phyloP scores from a whole-genome alignment of 2,113 vertebrate species.

The Phrynosoma platyrhinos region DNA sequence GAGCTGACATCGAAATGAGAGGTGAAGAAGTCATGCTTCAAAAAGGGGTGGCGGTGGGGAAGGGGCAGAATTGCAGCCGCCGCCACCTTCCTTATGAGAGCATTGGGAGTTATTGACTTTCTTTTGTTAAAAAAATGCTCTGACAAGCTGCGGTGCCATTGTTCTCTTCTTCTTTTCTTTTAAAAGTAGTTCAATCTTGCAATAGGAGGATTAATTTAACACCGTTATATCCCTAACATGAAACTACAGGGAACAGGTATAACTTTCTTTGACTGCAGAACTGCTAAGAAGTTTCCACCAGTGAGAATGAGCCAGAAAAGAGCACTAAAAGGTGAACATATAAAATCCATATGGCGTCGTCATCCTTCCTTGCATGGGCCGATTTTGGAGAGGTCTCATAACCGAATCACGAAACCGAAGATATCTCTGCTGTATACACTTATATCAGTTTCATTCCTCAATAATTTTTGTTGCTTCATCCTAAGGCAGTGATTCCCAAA shows the following conservation, averaged over 20 bases:
- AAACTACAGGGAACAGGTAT: too few relatives aligned
- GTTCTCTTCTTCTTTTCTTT: not conserved
- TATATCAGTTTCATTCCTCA: too few relatives aligned
- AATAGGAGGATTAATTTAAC: not conserved
- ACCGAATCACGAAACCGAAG: not conserved
- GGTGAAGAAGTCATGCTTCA: not conserved
- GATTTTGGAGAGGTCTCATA: not conserved
- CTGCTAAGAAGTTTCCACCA: not conserved
- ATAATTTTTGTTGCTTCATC: too few relatives aligned
- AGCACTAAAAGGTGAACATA: not conserved
- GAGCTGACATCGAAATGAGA: not conserved
- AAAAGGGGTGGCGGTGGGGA: not conserved
- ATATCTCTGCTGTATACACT: not conserved
- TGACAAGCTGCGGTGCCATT: not conserved
- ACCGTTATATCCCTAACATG: not conserved
- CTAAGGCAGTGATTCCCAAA: too few relatives aligned
- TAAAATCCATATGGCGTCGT: not conserved
- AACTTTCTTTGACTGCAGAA: not conserved
- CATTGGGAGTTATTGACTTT: not conserved
- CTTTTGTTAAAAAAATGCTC: not conserved
- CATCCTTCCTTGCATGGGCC: not conserved
- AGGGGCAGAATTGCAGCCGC: fast-evolving
- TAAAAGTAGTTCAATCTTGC: not conserved
- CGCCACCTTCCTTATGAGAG: not conserved
- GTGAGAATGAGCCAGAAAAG: not conserved